Evolutionary conservation across 2,888 invertebrate species (phyloP).

Genomic region (Hypsopygia costalis): DNA sequence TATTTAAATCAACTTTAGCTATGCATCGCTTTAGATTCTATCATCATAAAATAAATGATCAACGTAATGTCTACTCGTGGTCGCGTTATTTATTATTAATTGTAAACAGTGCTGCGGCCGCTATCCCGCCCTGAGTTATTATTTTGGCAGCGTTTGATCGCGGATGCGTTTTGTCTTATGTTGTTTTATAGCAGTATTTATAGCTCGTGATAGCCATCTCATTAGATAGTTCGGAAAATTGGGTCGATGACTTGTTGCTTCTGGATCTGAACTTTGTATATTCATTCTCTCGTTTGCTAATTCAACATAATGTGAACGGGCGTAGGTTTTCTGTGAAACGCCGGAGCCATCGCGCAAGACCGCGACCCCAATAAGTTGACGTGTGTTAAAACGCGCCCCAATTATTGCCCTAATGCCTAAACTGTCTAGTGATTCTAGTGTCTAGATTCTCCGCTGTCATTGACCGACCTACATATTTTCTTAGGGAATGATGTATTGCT

Average conservation of each 20-base stretch:
- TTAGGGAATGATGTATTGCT: slow-evolving; percentile 52
- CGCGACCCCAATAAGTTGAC: slow-evolving; percentile 15
- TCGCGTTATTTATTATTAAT: slow-evolving; percentile 31
- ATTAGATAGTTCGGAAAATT: slow-evolving; percentile 58
- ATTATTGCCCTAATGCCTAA: slow-evolving; percentile 30
- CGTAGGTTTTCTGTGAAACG: neutral
- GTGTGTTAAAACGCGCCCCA: slow-evolving; percentile 24
- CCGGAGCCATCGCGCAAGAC: neutral
- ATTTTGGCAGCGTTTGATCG: slow-evolving; percentile 62
- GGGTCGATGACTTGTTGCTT: slow-evolving; percentile 58
- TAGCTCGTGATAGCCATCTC: slow-evolving; percentile 56
- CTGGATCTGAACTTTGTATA: slow-evolving; percentile 23
- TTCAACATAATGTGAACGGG: slow-evolving; percentile 3
- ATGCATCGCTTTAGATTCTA: neutral
- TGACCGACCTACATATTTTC: slow-evolving; percentile 67
- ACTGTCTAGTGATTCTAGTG: slow-evolving; percentile 16
- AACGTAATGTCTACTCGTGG: neutral
- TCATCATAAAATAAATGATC: slow-evolving; percentile 5
- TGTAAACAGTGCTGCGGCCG: slow-evolving; percentile 34
- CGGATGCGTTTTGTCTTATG: slow-evolving; percentile 64
- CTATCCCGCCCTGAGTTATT: slow-evolving; percentile 49
- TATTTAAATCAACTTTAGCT: too few relatives aligned
- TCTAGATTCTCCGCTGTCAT: slow-evolving; percentile 53
- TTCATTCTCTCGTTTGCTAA: slow-evolving; percentile 8
- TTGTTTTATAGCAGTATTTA: slow-evolving; percentile 57